Evolutionary conservation across 2,888 invertebrate genomes (phyloP).

Genomic region (Phrixothrix hirtus): DNA sequence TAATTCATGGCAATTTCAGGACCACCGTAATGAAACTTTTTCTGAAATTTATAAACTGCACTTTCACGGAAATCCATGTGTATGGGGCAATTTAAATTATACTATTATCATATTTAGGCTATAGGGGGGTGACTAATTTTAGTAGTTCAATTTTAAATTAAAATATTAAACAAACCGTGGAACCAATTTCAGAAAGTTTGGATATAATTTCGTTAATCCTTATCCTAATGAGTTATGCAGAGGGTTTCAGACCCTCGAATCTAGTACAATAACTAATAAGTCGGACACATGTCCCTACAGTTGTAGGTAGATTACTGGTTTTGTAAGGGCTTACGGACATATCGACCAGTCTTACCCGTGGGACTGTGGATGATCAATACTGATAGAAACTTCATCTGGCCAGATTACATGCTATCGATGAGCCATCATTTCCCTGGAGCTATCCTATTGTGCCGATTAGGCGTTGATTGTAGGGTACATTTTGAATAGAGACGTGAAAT

Average conservation of each 20-base stretch:
- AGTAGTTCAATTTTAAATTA: no score
- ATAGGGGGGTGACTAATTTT: no score
- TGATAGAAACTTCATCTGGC: slow-evolving; percentile 27
- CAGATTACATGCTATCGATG: slow-evolving; percentile 29
- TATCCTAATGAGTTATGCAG: slow-evolving; percentile 3
- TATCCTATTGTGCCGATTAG: slow-evolving; percentile 24
- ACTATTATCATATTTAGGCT: no score
- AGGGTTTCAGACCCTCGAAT: slow-evolving; percentile 7
- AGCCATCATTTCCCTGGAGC: slow-evolving; percentile 27
- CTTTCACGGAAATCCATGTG: no score
- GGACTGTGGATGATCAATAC: slow-evolving; percentile 26
- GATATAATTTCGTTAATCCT: slow-evolving; percentile 2
- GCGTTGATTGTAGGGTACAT: slow-evolving; percentile 21
- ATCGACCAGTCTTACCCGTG: slow-evolving; percentile 17
- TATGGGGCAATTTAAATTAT: no score
- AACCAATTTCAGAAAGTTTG: no score
- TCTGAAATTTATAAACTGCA: no score
- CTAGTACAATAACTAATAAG: slow-evolving; percentile 21
- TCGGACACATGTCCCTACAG: slow-evolving; percentile 27
- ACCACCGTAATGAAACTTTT: no score
- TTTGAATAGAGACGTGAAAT: slow-evolving; percentile 3
- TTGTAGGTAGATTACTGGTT: slow-evolving; percentile 29
- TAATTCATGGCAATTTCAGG: no score
- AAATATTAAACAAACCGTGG: no score
- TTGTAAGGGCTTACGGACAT: slow-evolving; percentile 11